A percentile compares a stretch with the other conserved stretches of the same genome.
phyloP scores from a whole-genome alignment of 2,888 invertebrate genomes.

The Gortyna flavago region DNA sequence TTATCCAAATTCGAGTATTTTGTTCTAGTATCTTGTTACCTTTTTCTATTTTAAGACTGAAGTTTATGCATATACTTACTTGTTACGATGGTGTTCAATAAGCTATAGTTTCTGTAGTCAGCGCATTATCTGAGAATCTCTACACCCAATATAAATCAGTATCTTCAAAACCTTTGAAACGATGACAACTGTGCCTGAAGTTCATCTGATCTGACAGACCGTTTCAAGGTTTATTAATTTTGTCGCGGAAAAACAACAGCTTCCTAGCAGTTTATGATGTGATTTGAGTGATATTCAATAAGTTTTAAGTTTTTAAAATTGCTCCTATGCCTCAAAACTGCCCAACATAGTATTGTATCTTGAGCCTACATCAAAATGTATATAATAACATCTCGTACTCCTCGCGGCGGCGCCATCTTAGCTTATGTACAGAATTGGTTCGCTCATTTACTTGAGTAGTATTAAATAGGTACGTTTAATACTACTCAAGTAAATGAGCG shows the following conservation, averaged over 20 bases:
- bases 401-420: too few relatives aligned
- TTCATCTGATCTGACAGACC: constrained; percentile 12
- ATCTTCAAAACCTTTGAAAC: neutral
- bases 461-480: too few relatives aligned
- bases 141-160: neutral
- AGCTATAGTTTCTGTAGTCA: neutral
- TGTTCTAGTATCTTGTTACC: constrained; percentile 24
- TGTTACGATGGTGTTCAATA: neutral
- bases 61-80: neutral
- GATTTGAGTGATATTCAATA: too few relatives aligned
- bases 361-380: too few relatives aligned
- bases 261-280: constrained; percentile 37
- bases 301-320: too few relatives aligned
- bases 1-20: neutral
- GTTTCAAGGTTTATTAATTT: constrained; percentile 29
- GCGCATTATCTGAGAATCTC: neutral
- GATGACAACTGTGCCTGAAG: neutral
- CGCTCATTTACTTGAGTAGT: too few relatives aligned
- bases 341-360: too few relatives aligned
- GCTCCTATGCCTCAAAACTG: too few relatives aligned
- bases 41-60: neutral
- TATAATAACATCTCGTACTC: too few relatives aligned
- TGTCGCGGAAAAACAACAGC: constrained; percentile 37
- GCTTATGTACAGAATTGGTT: too few relatives aligned
- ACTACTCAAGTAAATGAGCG: constrained; percentile 45